Evolutionary conservation across 2,113 vertebrate genomes (phyloP), one percentile per base, ranked within the genome.

Genomic region (Muntiacus muntjak): DNA sequence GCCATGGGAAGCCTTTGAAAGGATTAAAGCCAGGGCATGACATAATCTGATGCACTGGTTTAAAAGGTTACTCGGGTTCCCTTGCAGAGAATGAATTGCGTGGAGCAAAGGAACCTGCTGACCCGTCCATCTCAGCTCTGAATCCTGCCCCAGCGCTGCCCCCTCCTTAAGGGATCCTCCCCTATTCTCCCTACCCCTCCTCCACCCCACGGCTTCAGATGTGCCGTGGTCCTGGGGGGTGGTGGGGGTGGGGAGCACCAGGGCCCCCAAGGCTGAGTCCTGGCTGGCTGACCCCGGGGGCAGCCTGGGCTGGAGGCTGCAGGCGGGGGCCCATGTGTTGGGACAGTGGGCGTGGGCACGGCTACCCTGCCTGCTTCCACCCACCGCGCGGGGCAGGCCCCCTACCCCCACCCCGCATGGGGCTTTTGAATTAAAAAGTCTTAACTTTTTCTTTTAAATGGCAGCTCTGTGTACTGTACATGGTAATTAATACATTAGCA

Each of bases 401-500:
- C 96, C 97, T 36, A 33, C 97, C 96, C 97, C 97, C 97, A 96
- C 86, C 95, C 97, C 25, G 52, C 97, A 93, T 96, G 97, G 97
- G 98, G 97, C 94, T 98, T 97, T 92, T 98, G 97, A 98, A 98
- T 98, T 97, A 95, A 97, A 97, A 97, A 98, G 94, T 97, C 97
- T 98, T 97, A 97, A 98, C 97, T 98, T 98, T 98, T 97, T 97
- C 96, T 98, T 97, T 98, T 97, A 98, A 98, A 98, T 98, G 98
- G 98, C 98, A 98, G 98, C 97, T 98, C 96, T 98, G 97, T 98
- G 98, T 98, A 98, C 98, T 98, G 98, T 98, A 98, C 98, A 98
- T 98, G 98, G 98, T 98, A 98, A 98, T 98, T 98, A 98, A 98
- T 98, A 98, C 96, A 98, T 98, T 98, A 98, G 98, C 98, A 98